Evolutionary conservation across 1,140 invertebrate species (phyloP), one percentile per base, ranked within the genome.

Genomic region (Cydia splendana): DNA sequence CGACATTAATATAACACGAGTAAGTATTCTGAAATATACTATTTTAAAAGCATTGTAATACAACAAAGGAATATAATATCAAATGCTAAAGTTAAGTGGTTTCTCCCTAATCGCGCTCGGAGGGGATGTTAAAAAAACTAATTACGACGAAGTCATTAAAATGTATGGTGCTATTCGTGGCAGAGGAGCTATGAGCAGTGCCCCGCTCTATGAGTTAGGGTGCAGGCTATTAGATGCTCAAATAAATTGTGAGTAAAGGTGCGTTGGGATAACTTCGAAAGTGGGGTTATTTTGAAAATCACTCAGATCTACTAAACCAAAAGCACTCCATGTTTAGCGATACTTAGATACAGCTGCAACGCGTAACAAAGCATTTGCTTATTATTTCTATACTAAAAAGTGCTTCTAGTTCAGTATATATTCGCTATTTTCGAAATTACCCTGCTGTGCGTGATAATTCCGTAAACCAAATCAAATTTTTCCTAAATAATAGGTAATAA

Each of bases 71-170:
- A 38, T 71, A 71, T 71, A 38, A 71, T 71, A 69, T 69, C 13
- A 38, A 71, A 71, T 71, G 18, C 18, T 71, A 71, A 71, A 71
- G 67, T 71, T 71, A 71, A 71, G 67, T 71, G 67, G 67, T 71
- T 71, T 71, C 38, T 38, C 30, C 67, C 34, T 71, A 71, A 71
- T 42, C 15, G 34, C n/a, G 67, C 67, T 71, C 67, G n/a, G 67
- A 71, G 67, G 67, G 67, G 67, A 71, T 38, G 30, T 71, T 45
- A 42, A 71, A 71, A 71, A 71, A 71, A 71, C 67, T 71, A 71
- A 71, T 71, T 71, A 71, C 67, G 34, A 18, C 67, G 15, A 18
- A 12, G 67, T 45, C 67, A 71, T 71, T 71, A 71, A 71, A 71
- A 71, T 71, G 67, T 71, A 45, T 71, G 67, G 30, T 71, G 67